A percentile compares a stretch with the other conserved stretches of the same genome.
phyloP scores from a whole-genome alignment of 2,113 vertebrate genomes.

The Pithys albifrons region DNA sequence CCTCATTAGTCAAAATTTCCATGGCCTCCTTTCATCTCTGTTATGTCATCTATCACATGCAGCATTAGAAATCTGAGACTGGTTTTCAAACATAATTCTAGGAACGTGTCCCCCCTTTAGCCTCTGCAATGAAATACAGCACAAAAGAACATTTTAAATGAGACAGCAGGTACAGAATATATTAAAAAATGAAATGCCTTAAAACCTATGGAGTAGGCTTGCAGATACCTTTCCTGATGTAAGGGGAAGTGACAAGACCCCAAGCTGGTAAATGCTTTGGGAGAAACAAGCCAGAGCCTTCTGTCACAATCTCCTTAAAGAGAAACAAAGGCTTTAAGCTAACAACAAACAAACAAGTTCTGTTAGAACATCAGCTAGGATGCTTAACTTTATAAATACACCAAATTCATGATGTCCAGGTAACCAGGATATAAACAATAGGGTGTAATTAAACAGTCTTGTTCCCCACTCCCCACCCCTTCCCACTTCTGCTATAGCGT shows the following conservation, averaged over 20 bases:
- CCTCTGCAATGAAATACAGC: not conserved
- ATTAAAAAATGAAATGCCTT: not conserved
- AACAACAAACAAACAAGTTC: not conserved
- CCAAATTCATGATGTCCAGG: not conserved
- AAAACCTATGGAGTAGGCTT: not conserved
- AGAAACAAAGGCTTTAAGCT: not conserved
- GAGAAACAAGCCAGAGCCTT: not conserved
- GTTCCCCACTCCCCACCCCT: not conserved
- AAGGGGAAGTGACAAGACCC: not conserved
- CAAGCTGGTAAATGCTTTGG: not conserved
- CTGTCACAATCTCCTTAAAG: not conserved
- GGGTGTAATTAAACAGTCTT: not conserved
- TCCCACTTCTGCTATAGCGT: not conserved
- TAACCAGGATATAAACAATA: not conserved
- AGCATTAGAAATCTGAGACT: not conserved
- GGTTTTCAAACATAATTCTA: not conserved
- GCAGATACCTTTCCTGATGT: not conserved
- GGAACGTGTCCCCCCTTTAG: not conserved
- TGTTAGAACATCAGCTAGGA: not conserved
- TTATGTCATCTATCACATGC: not conserved
- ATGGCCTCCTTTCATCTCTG: not conserved
- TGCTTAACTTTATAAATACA: not conserved
- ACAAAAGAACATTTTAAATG: not conserved
- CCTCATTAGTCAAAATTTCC: conserved; percentile 12
- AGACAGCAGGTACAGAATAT: not conserved